Percentiles rank a stretch among this genome's conserved stretches.
Conservation (phyloP, 2,113 vertebrate species). For the Picathartes gymnocephalus region DNA sequence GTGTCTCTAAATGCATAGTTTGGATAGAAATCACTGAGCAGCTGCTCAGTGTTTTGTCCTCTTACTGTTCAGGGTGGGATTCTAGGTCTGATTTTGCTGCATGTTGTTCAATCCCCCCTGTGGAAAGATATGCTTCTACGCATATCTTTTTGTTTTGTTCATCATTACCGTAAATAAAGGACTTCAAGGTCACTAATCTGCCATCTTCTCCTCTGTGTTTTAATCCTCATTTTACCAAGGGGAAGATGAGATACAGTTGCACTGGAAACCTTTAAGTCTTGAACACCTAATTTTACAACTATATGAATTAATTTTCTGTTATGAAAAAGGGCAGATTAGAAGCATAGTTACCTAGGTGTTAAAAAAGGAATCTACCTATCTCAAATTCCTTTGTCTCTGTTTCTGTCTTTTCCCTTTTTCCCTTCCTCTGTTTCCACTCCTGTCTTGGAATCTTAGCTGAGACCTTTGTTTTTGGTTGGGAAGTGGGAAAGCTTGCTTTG, state of each 20-base stretch:
- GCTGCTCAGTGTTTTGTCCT: background rate
- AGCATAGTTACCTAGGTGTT: background rate
- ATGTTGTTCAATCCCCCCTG: background rate
- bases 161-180: background rate
- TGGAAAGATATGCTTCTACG: background rate
- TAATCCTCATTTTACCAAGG: background rate
- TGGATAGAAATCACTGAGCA: background rate
- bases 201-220: background rate
- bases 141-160: background rate
- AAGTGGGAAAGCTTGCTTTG: background rate
- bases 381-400: background rate
- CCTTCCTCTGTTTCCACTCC: background rate
- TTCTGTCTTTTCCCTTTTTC: background rate
- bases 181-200: background rate
- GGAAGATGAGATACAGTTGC: background rate
- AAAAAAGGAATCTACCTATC: background rate
- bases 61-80: background rate
- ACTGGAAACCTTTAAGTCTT: background rate
- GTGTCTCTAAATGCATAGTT: background rate
- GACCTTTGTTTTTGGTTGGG: background rate
- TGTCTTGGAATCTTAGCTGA: background rate
- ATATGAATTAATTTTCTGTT: background rate
- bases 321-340: background rate
- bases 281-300: background rate
- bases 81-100: background rate